phyloP scores from a whole-genome alignment of 2,113 vertebrate species.

The Mionectes macconnelli region DNA sequence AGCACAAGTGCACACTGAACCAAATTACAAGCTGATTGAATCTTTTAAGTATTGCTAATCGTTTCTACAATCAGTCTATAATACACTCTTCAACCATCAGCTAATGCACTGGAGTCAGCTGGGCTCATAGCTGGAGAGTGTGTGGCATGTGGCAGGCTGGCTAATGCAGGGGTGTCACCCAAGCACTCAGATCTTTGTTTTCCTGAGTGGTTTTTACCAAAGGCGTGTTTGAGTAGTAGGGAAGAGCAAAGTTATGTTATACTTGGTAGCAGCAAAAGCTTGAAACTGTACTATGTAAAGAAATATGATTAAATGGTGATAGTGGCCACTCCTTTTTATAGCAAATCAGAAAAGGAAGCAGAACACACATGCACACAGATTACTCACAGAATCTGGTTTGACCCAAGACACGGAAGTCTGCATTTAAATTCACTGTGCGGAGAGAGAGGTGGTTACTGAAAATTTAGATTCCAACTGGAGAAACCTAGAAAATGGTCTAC shows the following conservation, averaged over 20 bases:
- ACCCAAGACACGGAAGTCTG: background rate
- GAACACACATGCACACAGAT: background rate
- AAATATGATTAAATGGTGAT: background rate
- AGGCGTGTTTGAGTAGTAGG: background rate
- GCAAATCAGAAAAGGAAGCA: background rate
- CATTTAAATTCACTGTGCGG: background rate
- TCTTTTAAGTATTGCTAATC: constrained; percentile 8
- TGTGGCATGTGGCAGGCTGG: background rate
- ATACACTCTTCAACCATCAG: background rate
- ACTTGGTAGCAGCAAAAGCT: background rate
- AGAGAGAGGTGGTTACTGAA: background rate
- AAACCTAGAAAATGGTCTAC: background rate
- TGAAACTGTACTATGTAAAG: background rate
- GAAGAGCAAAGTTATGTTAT: background rate
- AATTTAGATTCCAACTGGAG: background rate
- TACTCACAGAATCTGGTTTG: background rate
- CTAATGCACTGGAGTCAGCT: background rate
- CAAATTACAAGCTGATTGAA: background rate
- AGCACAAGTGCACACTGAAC: background rate
- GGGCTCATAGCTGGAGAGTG: background rate
- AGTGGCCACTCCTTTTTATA: background rate
- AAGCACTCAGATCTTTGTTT: background rate
- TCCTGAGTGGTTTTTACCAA: background rate
- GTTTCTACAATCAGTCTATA: background rate
- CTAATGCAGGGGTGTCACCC: background rate